Evolutionary conservation across 2,888 invertebrate species (phyloP), one percentile per base, ranked within the genome.

Genomic region (Cactoblastis cactorum): DNA sequence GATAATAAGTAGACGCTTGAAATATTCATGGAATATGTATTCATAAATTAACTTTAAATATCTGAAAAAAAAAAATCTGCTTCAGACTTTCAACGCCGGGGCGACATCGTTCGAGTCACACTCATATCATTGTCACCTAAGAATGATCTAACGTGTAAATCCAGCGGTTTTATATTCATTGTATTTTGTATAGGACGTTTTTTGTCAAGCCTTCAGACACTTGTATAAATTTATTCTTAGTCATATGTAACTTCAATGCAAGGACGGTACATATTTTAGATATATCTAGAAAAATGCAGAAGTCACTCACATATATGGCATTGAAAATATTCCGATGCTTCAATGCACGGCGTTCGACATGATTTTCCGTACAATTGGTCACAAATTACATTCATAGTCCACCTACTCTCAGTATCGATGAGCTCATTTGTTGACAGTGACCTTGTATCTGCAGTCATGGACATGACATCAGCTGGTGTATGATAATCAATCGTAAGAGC

Each of bases 341-440:
- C 38, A 49, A 15, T 38, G 38, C 48, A 48, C 22, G 22, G 9
- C 24, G 38, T 37, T 35, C 22, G 38, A 38, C 24, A 28, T 48
- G 35, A 24, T 24, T 45, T 22, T 56, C 47, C 53, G 56, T 57
- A 67, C 65, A 71, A 74, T 74, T 68, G 68, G 64, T 63, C 65
- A 70, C 71, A 70, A 76, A 71, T 77, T 69, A 75, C 67, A 70
- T 67, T 68, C 67, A 70, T 72, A 76, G 63, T 69, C 68, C 64
- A 69, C 71, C 61, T 57, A 68, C 67, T 63, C 56, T 39, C 71
- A 65, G 77, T 75, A 79, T 79, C 71, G 85, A 76, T 87, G 87
- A 88, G 78, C 69, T 88, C 84, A 86, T 77, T 73, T 79, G 74
- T 83, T 82, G 83, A 83, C 80, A 79, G 56, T 80, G 81, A 77